Conservation (phyloP, 2,888 invertebrate species). For the Agonopterix arenella region DNA sequence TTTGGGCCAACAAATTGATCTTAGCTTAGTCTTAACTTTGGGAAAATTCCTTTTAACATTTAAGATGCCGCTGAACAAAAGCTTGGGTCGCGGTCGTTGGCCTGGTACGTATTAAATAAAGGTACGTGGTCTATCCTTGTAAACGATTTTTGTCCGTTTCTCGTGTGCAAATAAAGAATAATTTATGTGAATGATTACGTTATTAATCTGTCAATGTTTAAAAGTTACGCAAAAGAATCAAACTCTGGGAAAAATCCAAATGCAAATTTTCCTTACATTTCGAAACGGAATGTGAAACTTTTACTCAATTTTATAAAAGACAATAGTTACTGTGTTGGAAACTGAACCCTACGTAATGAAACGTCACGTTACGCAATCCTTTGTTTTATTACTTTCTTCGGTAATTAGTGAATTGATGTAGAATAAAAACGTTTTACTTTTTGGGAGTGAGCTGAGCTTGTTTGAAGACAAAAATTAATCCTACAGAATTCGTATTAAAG, state of each 20-base stretch:
- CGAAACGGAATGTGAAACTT: conserved; percentile 7
- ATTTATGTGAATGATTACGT: too few species aligned
- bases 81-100: too few species aligned
- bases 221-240: neutral
- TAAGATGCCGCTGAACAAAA: too few species aligned
- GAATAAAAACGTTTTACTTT: neutral
- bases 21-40: too few species aligned
- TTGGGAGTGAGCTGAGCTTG: neutral
- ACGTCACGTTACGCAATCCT: conserved; percentile 8
- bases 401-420: conserved; percentile 7
- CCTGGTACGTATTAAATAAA: too few species aligned
- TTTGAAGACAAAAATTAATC: conserved; percentile 20
- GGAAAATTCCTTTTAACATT: too few species aligned
- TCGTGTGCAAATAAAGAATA: too few species aligned
- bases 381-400: conserved; percentile 11
- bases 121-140: too few species aligned
- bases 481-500: conserved; percentile 1
- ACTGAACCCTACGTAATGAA: conserved; percentile 5
- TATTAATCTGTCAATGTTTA: neutral
- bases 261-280: conserved; percentile 2
- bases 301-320: conserved; percentile 11
- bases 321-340: conserved; percentile 3
- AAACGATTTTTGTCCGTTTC: too few species aligned
- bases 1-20: too few species aligned
- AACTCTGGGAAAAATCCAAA: neutral